These are phyloP conservation scores for Macrocentrus cingulum DNA, from an alignment of 1,140 invertebrate species.

Conservation along the genomic window DNA sequence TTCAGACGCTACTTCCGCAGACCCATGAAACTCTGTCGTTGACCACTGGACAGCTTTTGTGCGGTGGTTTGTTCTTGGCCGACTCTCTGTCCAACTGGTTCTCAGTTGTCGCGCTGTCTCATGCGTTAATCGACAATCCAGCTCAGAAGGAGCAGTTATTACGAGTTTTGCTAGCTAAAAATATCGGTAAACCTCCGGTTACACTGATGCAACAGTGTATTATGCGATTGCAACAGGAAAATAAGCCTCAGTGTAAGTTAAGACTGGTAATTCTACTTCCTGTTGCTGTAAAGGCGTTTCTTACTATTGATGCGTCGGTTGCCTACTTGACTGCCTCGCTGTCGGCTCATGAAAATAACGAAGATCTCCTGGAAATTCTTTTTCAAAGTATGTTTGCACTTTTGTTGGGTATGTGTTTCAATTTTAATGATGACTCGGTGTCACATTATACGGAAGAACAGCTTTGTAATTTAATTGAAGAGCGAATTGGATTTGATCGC, in stretches of 20 bases:
- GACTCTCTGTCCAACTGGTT: constrained; percentile 98
- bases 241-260: constrained; percentile 86
- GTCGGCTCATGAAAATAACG: constrained; percentile 63
- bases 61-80: constrained; percentile 87
- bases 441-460: constrained; percentile 78
- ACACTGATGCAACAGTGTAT: constrained; percentile 88
- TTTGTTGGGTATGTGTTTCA: constrained; percentile 88
- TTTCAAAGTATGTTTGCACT: constrained; percentile 86
- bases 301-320: constrained; percentile 82
- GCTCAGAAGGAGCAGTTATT: constrained; percentile 92
- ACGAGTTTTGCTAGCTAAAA: constrained; percentile 86
- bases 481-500: constrained; percentile 88
- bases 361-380: constrained; percentile 70
- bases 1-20: constrained; percentile 89
- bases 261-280: constrained; percentile 89
- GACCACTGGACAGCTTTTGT: constrained; percentile 88
- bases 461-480: constrained; percentile 83
- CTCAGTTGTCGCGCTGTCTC: constrained; percentile 86
- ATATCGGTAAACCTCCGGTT: constrained; percentile 79
- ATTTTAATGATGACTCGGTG: constrained; percentile 89
- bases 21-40: constrained; percentile 69
- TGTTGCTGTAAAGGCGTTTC: constrained; percentile 79
- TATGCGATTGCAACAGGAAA: constrained; percentile 79
- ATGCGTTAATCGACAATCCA: constrained; percentile 86
- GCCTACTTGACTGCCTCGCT: constrained; percentile 81